phyloP scores from a whole-genome alignment of 2,888 invertebrate species.

The Axea sp. region DNA sequence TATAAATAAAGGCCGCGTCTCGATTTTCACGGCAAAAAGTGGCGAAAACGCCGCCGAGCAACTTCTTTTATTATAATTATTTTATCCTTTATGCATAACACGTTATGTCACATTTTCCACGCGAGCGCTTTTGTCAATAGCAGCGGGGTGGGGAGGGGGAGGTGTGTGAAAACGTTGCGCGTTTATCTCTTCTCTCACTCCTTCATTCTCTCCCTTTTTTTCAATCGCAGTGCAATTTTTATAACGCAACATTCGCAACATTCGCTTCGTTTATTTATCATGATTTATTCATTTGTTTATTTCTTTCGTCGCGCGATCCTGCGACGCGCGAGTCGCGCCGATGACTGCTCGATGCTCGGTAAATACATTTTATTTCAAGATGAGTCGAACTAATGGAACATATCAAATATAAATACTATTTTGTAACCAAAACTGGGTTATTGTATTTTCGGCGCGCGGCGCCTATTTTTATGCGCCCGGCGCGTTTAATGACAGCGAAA shows the following conservation, averaged over 20 bases:
- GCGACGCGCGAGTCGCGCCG: too few species aligned
- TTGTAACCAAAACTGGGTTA: constrained; percentile 8
- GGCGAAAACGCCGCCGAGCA: constrained; percentile 3
- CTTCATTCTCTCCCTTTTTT: neutral
- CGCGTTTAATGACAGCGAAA: too few species aligned
- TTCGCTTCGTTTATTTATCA: too few species aligned
- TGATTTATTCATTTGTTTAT: too few species aligned
- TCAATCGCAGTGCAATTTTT: too few species aligned
- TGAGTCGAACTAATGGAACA: constrained; percentile 6
- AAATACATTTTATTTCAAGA: constrained; percentile 7
- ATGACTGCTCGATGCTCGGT: neutral
- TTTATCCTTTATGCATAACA: constrained; percentile 37
- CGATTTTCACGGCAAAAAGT: constrained; percentile 24
- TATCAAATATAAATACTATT: constrained; percentile 7
- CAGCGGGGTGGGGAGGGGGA: neutral
- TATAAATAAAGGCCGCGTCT: constrained; percentile 15
- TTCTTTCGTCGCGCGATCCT: too few species aligned
- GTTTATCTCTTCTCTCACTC: neutral
- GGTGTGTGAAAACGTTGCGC: constrained; percentile 9
- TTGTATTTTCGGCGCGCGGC: constrained; percentile 12
- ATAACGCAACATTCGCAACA: too few species aligned
- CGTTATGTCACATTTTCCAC: constrained; percentile 38
- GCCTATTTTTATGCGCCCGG: too few species aligned
- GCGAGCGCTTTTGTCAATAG: constrained; percentile 43
- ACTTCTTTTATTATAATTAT: constrained; percentile 36